Conservation (phyloP, 2,888 invertebrate genomes). For the Acanthacorydalis orientalis region DNA sequence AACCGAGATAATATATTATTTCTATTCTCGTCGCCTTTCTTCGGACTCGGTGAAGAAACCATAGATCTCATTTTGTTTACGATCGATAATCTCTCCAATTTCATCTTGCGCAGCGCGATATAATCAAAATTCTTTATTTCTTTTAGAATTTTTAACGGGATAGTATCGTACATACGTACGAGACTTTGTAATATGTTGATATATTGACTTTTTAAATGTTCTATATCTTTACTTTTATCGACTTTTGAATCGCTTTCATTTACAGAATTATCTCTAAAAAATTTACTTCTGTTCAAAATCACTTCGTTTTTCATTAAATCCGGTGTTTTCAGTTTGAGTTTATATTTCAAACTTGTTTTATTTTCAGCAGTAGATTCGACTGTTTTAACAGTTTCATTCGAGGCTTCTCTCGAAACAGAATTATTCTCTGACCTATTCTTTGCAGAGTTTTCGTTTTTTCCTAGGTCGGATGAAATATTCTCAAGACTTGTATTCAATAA, state of each 20-base stretch:
- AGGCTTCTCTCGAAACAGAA: too few relatives aligned
- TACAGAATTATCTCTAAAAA: not conserved
- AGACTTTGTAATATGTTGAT: not conserved
- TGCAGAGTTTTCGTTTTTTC: too few relatives aligned
- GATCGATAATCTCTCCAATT: constrained; percentile 1
- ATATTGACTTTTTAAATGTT: not conserved
- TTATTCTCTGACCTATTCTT: too few relatives aligned
- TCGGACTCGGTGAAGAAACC: too few relatives aligned
- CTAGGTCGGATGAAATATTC: too few relatives aligned
- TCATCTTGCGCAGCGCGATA: constrained; percentile 2
- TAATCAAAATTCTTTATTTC: constrained; percentile 2
- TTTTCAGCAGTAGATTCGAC: too few relatives aligned
- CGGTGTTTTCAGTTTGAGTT: too few relatives aligned
- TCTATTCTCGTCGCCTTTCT: not conserved
- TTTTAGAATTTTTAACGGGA: constrained; percentile 3
- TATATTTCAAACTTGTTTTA: too few relatives aligned
- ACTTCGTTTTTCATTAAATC: not conserved
- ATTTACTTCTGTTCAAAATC: not conserved
- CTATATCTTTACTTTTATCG: not conserved
- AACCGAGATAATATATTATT: too few relatives aligned
- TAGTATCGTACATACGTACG: constrained; percentile 1
- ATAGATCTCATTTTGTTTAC: constrained; percentile 3
- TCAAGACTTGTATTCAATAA: too few relatives aligned
- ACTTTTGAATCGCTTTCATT: not conserved
- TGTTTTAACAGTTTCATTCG: too few relatives aligned